phyloP scores from a whole-genome alignment of 2,888 invertebrate species.

The Panzeria rudis region DNA sequence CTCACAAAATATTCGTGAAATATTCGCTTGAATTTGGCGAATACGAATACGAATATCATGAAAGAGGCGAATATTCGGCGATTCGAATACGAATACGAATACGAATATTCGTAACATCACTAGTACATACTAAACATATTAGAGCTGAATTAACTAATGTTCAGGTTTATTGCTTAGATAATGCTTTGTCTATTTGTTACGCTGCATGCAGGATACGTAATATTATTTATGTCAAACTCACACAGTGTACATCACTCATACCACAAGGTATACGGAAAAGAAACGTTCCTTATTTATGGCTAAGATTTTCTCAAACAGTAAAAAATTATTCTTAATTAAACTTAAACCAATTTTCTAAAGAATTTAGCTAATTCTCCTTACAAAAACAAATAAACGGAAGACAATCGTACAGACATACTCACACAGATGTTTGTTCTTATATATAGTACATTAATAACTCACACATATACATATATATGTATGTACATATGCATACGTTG shows the following conservation, averaged over 20 bases:
- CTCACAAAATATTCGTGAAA: too few species aligned
- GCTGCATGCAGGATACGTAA: conserved; percentile 3
- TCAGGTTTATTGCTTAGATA: neutral
- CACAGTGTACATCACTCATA: neutral
- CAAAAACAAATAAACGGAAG: conserved; percentile 8
- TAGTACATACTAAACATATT: neutral
- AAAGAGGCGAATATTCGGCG: too few species aligned
- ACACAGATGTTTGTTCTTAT: neutral
- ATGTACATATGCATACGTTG: neutral
- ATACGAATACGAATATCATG: too few species aligned
- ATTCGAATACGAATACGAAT: too few species aligned
- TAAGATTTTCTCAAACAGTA: conserved; percentile 44
- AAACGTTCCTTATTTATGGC: conserved; percentile 4
- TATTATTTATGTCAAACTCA: neutral
- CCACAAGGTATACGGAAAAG: neutral
- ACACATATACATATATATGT: neutral
- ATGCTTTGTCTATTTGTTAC: neutral
- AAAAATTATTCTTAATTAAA: conserved; percentile 64
- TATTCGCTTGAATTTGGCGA: too few species aligned
- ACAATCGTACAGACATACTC: neutral
- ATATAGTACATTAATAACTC: neutral
- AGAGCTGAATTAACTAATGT: neutral
- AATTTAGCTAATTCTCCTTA: conserved; percentile 62
- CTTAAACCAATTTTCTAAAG: conserved; percentile 62
- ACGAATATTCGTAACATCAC: too few species aligned